These are phyloP conservation scores for Euplagia quadripunctaria DNA, from an alignment of 2,888 invertebrate genomes.

Conservation along the genomic window DNA sequence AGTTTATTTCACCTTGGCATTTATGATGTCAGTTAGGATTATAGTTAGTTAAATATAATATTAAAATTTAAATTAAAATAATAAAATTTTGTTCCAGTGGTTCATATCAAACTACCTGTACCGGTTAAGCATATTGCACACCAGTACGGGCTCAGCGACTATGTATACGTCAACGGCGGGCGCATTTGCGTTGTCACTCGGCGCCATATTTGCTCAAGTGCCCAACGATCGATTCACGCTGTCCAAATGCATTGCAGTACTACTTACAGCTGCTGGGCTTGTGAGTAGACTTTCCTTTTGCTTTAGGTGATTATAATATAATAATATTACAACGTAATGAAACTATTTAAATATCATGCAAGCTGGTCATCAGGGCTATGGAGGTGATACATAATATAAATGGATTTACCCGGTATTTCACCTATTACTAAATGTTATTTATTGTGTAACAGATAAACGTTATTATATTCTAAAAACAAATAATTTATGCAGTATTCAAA, in stretches of 20 bases:
- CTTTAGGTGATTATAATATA: neutral
- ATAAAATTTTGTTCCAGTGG: constrained; percentile 91
- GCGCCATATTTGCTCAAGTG: constrained; percentile 95
- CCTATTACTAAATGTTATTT: neutral
- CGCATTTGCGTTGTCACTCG: constrained; percentile 95
- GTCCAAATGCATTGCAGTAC: constrained; percentile 94
- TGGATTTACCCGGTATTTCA: neutral
- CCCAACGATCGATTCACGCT: constrained; percentile 94
- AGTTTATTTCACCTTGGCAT: no score
- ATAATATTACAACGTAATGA: neutral
- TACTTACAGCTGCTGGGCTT: constrained; percentile 92
- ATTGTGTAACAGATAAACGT: neutral
- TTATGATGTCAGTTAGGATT: no score
- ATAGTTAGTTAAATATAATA: no score
- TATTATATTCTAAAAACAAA: no score
- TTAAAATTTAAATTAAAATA: no score
- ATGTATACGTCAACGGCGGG: constrained; percentile 96
- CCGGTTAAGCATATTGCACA: constrained; percentile 94
- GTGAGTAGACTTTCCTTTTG: constrained; percentile 83
- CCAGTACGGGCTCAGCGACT: constrained; percentile 95
- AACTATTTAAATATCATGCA: neutral
- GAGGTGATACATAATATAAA: neutral
- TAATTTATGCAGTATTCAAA: no score
- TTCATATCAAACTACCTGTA: constrained; percentile 97
- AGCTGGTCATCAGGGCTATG: neutral